These are phyloP conservation scores for Pipistrellus kuhlii DNA, from an alignment of 2,797 vertebrate genomes.

Conservation along the genomic window DNA sequence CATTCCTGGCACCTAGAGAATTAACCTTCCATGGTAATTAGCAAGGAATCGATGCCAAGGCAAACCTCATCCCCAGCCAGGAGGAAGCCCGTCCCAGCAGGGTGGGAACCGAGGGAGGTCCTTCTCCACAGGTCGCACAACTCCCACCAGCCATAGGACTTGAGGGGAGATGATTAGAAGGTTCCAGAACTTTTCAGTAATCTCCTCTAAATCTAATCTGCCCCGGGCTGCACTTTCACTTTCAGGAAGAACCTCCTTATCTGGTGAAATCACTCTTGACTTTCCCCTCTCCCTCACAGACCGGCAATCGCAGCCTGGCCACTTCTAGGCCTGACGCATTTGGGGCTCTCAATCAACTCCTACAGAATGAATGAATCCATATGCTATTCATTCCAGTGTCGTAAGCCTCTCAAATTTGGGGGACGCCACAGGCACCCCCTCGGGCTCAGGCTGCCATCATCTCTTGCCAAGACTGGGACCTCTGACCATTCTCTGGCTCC, in stretches of 20 bases:
- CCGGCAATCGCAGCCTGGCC: not conserved
- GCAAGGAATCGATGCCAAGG: slow-evolving; percentile 78
- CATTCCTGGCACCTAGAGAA: slow-evolving; percentile 83
- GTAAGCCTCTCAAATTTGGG: not conserved
- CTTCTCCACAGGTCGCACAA: not conserved
- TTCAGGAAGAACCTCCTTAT: not conserved
- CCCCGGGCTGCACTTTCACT: not conserved
- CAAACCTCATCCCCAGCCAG: slow-evolving; percentile 56
- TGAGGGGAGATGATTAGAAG: not conserved
- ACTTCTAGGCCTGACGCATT: not conserved
- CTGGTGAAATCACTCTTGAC: not conserved
- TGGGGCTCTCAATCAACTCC: not conserved
- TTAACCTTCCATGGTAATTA: slow-evolving; percentile 82
- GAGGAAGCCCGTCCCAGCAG: slow-evolving; percentile 53
- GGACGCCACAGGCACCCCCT: not conserved
- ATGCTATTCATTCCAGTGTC: not conserved
- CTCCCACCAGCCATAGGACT: not conserved
- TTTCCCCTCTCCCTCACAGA: not conserved
- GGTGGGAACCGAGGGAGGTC: not conserved
- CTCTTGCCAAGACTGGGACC: not conserved
- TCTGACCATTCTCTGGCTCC: not conserved
- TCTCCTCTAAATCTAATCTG: not conserved
- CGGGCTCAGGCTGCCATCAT: not conserved
- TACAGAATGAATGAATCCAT: not conserved
- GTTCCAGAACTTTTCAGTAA: not conserved